phyloP scores from a whole-genome alignment of 2,888 invertebrate species.

The Lampropteryx suffumata region DNA sequence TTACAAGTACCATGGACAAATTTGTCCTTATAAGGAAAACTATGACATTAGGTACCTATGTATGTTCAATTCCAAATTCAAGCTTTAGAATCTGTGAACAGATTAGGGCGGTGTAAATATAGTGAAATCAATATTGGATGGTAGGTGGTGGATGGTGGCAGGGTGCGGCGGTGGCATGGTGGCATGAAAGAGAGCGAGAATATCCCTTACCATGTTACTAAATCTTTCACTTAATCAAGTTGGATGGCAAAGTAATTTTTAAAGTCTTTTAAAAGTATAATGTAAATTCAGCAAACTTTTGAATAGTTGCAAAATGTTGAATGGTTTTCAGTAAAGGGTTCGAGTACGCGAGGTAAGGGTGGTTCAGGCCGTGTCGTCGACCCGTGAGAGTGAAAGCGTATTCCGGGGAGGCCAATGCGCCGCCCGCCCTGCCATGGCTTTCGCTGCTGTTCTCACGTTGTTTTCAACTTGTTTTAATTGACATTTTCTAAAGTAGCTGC shows the following conservation, averaged over 20 bases:
- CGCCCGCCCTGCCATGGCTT: conserved; percentile 74
- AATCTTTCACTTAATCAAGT: conserved; percentile 14
- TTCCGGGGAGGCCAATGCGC: conserved; percentile 69
- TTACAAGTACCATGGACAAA: no score
- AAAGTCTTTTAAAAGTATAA: background rate
- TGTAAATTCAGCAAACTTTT: background rate
- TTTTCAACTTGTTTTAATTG: conserved; percentile 64
- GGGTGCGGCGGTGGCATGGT: conserved; percentile 52
- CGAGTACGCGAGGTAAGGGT: conserved; percentile 67
- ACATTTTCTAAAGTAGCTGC: conserved; percentile 29
- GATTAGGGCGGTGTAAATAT: conserved; percentile 73
- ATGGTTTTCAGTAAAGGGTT: conserved; percentile 31
- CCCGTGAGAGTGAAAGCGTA: conserved; percentile 79
- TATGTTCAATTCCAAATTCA: conserved; percentile 4
- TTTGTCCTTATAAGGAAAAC: no score
- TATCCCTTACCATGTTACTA: conserved; percentile 55
- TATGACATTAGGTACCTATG: no score
- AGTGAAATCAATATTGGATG: conserved; percentile 79
- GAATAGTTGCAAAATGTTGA: conserved; percentile 4
- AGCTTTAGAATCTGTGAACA: conserved; percentile 51
- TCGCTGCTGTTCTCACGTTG: conserved; percentile 80
- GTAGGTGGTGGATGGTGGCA: conserved; percentile 67
- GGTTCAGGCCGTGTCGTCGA: conserved; percentile 75
- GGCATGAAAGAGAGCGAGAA: conserved; percentile 47
- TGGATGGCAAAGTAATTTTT: background rate